Conservation (phyloP, 2,113 vertebrate species). For the Blennius ocellaris region DNA sequence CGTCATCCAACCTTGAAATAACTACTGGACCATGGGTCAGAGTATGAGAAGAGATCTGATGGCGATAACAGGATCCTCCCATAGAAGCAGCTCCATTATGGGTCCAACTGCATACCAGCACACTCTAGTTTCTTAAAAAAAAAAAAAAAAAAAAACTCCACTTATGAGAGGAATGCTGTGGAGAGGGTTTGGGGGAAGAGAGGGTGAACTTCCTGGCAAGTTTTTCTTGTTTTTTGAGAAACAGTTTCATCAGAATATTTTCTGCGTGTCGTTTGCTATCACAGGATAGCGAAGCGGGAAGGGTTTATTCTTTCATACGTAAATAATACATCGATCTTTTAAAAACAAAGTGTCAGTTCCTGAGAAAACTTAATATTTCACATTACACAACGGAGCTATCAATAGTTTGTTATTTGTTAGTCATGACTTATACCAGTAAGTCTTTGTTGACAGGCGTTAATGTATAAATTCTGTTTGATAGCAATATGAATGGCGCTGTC, state of each 20-base stretch:
- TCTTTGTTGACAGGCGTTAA: no score
- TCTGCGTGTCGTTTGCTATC: not conserved
- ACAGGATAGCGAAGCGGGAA: no score
- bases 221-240: slow-evolving; percentile 45
- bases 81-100: slow-evolving; percentile 51
- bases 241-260: slow-evolving; percentile 20
- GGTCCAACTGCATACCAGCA: slow-evolving; percentile 69
- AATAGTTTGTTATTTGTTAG: no score
- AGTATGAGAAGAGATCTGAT: slow-evolving; percentile 57
- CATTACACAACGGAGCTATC: no score
- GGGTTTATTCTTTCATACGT: no score
- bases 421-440: no score
- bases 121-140: slow-evolving; percentile 65
- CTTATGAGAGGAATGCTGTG: slow-evolving; percentile 81
- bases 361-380: no score
- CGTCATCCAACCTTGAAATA: slow-evolving; percentile 57
- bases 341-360: no score
- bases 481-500: not conserved
- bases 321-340: no score
- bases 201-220: slow-evolving; percentile 57
- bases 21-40: slow-evolving; percentile 54
- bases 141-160: slow-evolving; percentile 67
- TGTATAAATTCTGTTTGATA: not conserved
- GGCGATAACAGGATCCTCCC: slow-evolving; percentile 50
- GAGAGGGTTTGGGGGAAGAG: slow-evolving; percentile 43